A percentile compares a stretch with the other conserved stretches of the same genome.
phyloP scores from a whole-genome alignment of 1,140 invertebrate species.

The Leptonema lineaticorne region DNA sequence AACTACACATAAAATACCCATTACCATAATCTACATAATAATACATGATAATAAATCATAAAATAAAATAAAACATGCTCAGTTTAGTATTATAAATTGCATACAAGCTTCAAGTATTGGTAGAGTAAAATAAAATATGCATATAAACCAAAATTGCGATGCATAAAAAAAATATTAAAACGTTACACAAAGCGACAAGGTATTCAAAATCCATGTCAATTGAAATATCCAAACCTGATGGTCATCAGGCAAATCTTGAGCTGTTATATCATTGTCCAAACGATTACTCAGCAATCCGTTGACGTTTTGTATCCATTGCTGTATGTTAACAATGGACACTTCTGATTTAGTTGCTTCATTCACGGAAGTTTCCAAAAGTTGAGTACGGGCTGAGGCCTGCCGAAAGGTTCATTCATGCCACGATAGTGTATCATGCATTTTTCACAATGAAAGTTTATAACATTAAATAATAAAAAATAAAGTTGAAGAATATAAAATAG shows the following conservation, averaged over 20 bases:
- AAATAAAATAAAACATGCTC: background rate
- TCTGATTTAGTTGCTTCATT: constrained; percentile 79
- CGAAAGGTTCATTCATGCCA: constrained; percentile 27
- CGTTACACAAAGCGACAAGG: background rate
- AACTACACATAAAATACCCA: background rate
- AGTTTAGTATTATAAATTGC: background rate
- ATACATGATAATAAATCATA: too few species aligned
- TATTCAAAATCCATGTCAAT: background rate
- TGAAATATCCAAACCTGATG: constrained; percentile 63
- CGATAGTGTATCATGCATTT: constrained; percentile 25
- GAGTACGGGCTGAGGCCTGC: constrained; percentile 71
- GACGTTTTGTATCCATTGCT: constrained; percentile 74
- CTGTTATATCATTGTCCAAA: constrained; percentile 76
- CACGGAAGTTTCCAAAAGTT: constrained; percentile 72
- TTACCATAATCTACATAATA: too few species aligned
- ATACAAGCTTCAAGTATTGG: background rate
- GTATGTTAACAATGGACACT: constrained; percentile 71
- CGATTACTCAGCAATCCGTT: constrained; percentile 70
- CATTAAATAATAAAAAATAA: too few species aligned
- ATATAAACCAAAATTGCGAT: too few species aligned
- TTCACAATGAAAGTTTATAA: background rate
- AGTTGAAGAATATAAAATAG: too few species aligned
- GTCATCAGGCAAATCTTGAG: constrained; percentile 79
- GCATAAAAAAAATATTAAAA: too few species aligned
- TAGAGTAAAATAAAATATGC: background rate